Evolutionary conservation across 2,797 vertebrate species (phyloP).

Genomic region (Tinamus major): DNA sequence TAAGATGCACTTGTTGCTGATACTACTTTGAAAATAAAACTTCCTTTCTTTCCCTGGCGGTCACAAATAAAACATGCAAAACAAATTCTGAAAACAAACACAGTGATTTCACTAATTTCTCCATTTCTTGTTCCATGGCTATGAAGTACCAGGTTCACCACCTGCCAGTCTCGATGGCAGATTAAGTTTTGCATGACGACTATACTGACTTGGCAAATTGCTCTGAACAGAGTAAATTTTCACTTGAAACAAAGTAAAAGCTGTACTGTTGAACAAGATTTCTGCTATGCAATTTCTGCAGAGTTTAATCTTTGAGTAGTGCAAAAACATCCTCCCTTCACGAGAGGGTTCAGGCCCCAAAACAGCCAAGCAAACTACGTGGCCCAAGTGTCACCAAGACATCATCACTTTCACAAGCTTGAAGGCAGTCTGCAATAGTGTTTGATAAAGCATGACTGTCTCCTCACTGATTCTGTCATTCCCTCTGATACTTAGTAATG

Average conservation of each 20-base stretch:
- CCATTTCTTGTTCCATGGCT: neutral
- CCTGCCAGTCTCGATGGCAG: neutral
- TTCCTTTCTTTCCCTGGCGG: neutral
- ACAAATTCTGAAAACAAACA: neutral
- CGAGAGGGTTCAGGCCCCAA: neutral
- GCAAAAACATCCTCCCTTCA: neutral
- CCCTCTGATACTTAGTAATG: neutral
- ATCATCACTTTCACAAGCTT: neutral
- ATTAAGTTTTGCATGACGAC: neutral
- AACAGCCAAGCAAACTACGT: neutral
- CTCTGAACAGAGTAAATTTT: neutral
- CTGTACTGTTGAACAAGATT: neutral
- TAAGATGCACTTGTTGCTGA: neutral
- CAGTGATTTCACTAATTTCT: neutral
- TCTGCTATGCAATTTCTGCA: neutral
- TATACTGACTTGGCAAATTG: neutral
- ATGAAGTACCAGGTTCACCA: neutral
- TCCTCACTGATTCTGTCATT: neutral
- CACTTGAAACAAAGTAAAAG: neutral
- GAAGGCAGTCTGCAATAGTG: neutral
- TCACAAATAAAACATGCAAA: neutral
- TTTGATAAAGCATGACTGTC: neutral
- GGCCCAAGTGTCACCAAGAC: neutral
- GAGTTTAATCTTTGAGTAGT: neutral
- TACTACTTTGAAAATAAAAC: neutral